Conservation (phyloP, 37 sponge, comb jelly and placozoan species). For the Ephydatia muelleri region DNA sequence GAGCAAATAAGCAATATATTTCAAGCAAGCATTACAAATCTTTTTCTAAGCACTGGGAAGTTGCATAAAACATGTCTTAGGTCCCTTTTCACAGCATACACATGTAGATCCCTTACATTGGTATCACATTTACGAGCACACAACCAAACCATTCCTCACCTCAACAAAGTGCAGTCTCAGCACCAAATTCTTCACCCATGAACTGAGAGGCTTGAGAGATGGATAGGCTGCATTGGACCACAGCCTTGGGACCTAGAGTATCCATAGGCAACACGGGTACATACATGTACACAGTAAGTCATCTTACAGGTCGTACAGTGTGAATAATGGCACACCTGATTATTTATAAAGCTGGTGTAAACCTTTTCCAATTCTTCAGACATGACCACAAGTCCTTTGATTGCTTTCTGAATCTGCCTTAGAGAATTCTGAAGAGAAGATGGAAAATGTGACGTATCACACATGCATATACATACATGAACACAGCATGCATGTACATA, state of each 20-base stretch:
- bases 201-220: slow-evolving; percentile 93
- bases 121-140: neutral
- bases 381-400: slow-evolving; percentile 99
- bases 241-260: slow-evolving; percentile 75
- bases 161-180: slow-evolving; percentile 91
- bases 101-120: neutral
- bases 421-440: slow-evolving; percentile 63
- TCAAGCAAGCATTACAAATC: neutral
- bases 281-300: neutral
- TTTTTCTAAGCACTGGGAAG: neutral
- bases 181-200: slow-evolving; percentile 96
- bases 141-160: slow-evolving; percentile 25
- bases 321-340: slow-evolving; percentile 31
- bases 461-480: neutral
- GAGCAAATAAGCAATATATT: neutral
- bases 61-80: neutral
- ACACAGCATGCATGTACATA: slow-evolving; percentile 3
- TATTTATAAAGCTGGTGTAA: slow-evolving; percentile 92
- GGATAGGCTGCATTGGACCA: slow-evolving; percentile 99
- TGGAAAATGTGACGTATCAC: neutral
- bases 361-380: slow-evolving; percentile 93
- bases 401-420: slow-evolving; percentile 91
- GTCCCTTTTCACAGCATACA: neutral
- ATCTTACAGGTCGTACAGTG: neutral
- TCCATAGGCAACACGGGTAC: neutral